These are phyloP conservation scores for Pipistrellus pipistrellus DNA, from an alignment of 2,797 vertebrate genomes.

Conservation along the genomic window DNA sequence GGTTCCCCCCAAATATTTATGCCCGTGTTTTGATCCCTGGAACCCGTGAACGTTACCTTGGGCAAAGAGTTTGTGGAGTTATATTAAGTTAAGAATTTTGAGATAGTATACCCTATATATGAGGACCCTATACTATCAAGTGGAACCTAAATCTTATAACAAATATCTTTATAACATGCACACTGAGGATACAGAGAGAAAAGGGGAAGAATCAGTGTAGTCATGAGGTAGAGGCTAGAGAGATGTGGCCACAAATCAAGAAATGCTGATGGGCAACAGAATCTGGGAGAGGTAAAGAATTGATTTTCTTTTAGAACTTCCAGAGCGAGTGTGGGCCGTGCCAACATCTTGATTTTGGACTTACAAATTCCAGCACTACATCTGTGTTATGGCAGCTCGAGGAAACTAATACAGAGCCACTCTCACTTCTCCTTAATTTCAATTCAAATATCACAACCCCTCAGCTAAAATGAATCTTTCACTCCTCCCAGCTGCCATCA, in stretches of 20 bases:
- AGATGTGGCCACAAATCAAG: not conserved
- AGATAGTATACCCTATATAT: not conserved
- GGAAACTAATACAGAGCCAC: not conserved
- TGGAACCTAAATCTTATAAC: not conserved
- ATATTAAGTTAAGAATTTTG: not conserved
- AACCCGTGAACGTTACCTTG: not conserved
- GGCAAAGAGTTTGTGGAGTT: not conserved
- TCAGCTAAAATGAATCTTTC: not conserved
- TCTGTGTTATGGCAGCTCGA: not conserved
- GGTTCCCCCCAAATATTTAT: not conserved
- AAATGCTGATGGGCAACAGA: not conserved
- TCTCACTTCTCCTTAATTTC: not conserved
- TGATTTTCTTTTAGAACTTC: not conserved
- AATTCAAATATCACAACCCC: not conserved
- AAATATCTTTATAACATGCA: not conserved
- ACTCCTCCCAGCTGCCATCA: not conserved
- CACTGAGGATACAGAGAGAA: not conserved
- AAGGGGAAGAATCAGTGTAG: not conserved
- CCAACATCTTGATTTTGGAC: not conserved
- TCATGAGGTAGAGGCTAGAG: not conserved
- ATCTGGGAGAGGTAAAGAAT: not conserved
- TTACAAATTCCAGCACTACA: not conserved
- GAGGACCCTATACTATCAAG: not conserved
- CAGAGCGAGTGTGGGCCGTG: not conserved
- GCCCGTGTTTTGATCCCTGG: not conserved